Percentiles rank a stretch among this genome's conserved stretches.
phyloP scores from a whole-genome alignment of 1,140 invertebrate genomes.

The Maconellicoccus hirsutus region DNA sequence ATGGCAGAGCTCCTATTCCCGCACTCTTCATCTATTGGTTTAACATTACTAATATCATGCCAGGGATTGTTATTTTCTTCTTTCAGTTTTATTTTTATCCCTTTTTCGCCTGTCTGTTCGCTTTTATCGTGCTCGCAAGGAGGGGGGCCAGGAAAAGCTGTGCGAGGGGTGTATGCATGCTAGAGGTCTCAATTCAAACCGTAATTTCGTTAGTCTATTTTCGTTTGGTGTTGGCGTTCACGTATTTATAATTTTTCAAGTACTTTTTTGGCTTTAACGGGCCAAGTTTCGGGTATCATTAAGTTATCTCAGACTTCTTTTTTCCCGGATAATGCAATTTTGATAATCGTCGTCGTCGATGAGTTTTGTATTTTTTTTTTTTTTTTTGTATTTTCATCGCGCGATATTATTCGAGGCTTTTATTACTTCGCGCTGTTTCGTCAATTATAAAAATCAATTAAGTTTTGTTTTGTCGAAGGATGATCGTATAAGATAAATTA shows the following conservation, averaged over 20 bases:
- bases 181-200: constrained; percentile 29
- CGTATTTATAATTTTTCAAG: constrained; percentile 23
- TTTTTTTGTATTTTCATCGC: not conserved
- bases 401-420: not conserved
- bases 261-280: constrained; percentile 20
- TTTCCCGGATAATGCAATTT: constrained; percentile 27
- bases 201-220: constrained; percentile 33
- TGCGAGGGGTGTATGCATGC: constrained; percentile 24
- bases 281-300: constrained; percentile 22
- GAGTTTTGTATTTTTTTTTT: constrained; percentile 15
- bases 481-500: no score
- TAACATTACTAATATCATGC: constrained; percentile 20
- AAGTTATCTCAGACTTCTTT: constrained; percentile 23
- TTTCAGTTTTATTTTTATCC: constrained; percentile 24
- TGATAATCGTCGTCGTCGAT: constrained; percentile 24
- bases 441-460: constrained; percentile 6
- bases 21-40: constrained; percentile 15
- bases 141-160: constrained; percentile 12
- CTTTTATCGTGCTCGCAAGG: constrained; percentile 12
- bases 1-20: not conserved
- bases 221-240: constrained; percentile 29
- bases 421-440: not conserved
- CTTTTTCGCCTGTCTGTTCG: constrained; percentile 9
- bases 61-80: constrained; percentile 22
- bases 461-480: no score